A percentile compares a stretch with the other conserved stretches of the same genome.
Evolutionary conservation across 2,113 vertebrate species (phyloP).

Genomic region (Leptocoma aspasia): DNA sequence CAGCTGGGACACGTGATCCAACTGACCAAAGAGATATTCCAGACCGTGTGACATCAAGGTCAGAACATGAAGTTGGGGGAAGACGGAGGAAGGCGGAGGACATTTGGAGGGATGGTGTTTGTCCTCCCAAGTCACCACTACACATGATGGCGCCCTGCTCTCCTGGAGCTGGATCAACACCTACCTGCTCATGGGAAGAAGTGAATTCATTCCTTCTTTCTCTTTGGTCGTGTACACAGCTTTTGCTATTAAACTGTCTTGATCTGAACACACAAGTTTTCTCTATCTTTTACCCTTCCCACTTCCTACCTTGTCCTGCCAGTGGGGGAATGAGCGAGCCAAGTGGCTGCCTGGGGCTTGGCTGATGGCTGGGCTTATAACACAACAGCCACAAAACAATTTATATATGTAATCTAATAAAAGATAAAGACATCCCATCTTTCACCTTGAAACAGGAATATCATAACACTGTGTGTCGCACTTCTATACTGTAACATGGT

Average conservation of each 20-base stretch:
- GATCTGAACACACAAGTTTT: neutral
- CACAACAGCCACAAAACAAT: neutral
- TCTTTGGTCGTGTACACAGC: neutral
- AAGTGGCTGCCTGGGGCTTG: neutral
- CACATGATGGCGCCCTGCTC: neutral
- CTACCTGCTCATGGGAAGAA: neutral
- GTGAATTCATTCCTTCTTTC: neutral
- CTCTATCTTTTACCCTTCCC: neutral
- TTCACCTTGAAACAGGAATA: neutral
- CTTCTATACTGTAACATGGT: neutral
- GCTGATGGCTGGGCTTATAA: neutral
- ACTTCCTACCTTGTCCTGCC: neutral
- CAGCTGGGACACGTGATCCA: neutral
- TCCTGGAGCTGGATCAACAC: neutral
- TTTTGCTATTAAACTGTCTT: neutral
- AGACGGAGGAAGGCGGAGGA: neutral
- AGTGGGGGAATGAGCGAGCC: accelerated
- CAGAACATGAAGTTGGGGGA: neutral
- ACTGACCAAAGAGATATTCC: neutral
- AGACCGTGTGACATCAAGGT: neutral
- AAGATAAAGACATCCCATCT: neutral
- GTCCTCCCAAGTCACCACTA: neutral
- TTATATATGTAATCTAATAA: neutral
- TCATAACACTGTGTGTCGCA: neutral
- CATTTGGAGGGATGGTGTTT: neutral